Evolutionary conservation across 2,888 invertebrate genomes (phyloP).

Genomic region (Aspidapion aeneum): DNA sequence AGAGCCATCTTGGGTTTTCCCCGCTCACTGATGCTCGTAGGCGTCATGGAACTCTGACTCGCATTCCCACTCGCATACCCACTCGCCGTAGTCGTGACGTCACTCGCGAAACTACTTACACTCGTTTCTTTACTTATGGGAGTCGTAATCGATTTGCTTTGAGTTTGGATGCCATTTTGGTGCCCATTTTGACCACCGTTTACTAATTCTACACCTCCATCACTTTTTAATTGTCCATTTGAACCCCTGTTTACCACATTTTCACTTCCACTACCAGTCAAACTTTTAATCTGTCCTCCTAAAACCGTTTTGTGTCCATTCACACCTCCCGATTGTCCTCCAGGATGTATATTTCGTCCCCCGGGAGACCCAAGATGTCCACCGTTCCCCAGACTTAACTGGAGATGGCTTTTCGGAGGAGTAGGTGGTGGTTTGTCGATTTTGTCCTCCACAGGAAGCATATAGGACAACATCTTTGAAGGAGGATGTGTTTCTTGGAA

Average conservation of each 20-base stretch:
- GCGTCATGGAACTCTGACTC: conserved; percentile 54
- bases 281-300: neutral
- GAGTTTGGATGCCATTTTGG: conserved; percentile 31
- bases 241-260: neutral
- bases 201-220: neutral
- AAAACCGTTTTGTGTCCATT: conserved; percentile 15
- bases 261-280: neutral
- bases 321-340: conserved; percentile 46
- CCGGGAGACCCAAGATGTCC: conserved; percentile 10
- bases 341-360: conserved; percentile 36
- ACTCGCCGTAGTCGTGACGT: conserved; percentile 57
- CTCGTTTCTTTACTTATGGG: conserved; percentile 62
- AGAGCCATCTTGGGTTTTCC: conserved; percentile 64
- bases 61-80: neutral
- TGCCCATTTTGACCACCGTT: neutral
- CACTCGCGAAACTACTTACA: conserved; percentile 66
- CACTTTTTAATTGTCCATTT: too few species aligned
- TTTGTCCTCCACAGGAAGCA: conserved; percentile 75
- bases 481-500: too few species aligned
- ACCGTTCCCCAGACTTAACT: conserved; percentile 42
- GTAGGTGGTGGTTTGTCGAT: conserved; percentile 67
- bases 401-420: conserved; percentile 49
- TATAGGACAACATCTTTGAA: conserved; percentile 67
- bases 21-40: conserved; percentile 58
- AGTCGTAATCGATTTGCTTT: conserved; percentile 41